Evolutionary conservation across 2,797 vertebrate genomes (phyloP).

Genomic region (Falco berigora): DNA sequence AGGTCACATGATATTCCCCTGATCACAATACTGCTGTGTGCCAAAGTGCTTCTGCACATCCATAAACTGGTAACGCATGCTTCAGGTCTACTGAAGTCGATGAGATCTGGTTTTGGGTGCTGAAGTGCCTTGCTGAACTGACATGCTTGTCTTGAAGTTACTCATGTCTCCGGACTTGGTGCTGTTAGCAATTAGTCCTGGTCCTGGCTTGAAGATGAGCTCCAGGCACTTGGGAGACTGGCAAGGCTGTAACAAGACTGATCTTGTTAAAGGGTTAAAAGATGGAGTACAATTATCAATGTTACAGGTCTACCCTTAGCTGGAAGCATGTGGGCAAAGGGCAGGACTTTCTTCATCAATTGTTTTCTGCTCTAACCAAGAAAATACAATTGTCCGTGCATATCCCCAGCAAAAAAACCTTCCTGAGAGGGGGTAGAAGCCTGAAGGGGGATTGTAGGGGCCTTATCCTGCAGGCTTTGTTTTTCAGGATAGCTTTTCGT

Average conservation of each 20-base stretch:
- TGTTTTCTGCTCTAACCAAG: background rate
- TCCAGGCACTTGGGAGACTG: background rate
- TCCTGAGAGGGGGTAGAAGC: background rate
- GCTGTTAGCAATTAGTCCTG: background rate
- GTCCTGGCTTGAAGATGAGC: background rate
- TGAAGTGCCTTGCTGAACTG: background rate
- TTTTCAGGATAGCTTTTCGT: background rate
- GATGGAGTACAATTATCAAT: accelerated
- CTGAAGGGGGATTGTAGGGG: background rate
- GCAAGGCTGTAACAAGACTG: background rate
- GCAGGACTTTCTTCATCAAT: background rate
- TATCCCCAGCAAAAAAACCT: background rate
- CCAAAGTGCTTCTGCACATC: background rate
- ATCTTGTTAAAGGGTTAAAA: background rate
- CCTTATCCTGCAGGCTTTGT: background rate
- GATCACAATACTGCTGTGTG: background rate
- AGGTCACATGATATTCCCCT: background rate
- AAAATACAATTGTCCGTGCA: background rate
- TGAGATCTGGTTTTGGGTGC: background rate
- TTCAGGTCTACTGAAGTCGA: background rate
- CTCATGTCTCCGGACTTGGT: background rate
- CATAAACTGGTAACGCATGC: accelerated
- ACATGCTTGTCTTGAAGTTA: background rate
- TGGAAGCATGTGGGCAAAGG: accelerated
- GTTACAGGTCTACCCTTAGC: background rate